phyloP scores from a whole-genome alignment of 1,140 invertebrate genomes.

The Drosophila kepulauana region DNA sequence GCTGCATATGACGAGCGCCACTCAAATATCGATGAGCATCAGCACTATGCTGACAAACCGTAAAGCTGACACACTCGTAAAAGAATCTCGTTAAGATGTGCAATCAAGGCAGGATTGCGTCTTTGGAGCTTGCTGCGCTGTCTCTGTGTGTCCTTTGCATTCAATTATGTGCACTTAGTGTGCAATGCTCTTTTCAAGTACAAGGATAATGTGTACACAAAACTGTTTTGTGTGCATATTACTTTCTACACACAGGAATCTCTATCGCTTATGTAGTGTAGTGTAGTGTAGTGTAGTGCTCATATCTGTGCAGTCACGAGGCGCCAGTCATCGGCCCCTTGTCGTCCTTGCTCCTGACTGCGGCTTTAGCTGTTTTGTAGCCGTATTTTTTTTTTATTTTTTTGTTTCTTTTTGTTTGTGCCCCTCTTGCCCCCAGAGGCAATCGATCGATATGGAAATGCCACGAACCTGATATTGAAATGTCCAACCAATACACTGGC shows the following conservation, averaged over 20 bases:
- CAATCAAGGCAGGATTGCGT: constrained; percentile 46
- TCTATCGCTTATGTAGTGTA: constrained; percentile 4
- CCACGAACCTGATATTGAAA: constrained; percentile 76
- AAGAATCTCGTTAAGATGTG: constrained; percentile 45
- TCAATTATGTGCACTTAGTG: constrained; percentile 79
- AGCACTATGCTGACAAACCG: neutral
- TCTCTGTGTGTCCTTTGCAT: constrained; percentile 52
- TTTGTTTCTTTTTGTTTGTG: neutral
- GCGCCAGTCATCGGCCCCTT: constrained; percentile 10
- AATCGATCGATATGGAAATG: constrained; percentile 77
- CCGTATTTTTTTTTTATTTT: neutral
- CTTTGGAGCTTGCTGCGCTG: constrained; percentile 24
- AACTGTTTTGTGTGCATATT: constrained; percentile 20
- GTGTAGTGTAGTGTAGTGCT: constrained; percentile 8
- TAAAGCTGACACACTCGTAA: constrained; percentile 44
- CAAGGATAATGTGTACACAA: constrained; percentile 71
- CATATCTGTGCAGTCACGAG: constrained; percentile 26
- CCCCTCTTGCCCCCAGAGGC: constrained; percentile 7
- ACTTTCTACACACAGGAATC: constrained; percentile 5
- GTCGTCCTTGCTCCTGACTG: constrained; percentile 6
- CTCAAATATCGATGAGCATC: constrained; percentile 5
- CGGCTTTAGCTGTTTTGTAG: constrained; percentile 4
- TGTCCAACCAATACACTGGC: constrained; percentile 39
- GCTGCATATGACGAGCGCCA: neutral
- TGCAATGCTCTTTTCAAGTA: constrained; percentile 71